Evolutionary conservation across 2,797 vertebrate species (phyloP), one percentile per base, ranked within the genome.

Genomic region (Cirrhinus mrigala): DNA sequence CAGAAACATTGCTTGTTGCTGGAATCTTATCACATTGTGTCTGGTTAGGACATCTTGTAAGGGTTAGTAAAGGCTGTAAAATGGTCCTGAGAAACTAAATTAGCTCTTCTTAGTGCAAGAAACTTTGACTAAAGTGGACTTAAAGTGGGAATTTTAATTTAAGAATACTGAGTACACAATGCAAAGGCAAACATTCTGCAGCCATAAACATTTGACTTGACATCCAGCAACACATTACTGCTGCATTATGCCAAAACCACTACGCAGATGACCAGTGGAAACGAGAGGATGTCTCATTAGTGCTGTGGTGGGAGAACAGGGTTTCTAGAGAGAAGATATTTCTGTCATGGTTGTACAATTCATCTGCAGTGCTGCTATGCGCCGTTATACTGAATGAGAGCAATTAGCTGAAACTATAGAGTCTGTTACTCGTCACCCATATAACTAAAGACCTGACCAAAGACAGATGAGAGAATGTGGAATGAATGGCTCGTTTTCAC

Each of bases 321-420:
- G 22, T 78, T 66, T 33, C 27, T 81, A 44, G 80, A 60, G 80
- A 54, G 54, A 82, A 64, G 18, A 80, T 69, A 60, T 68, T 79
- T 27, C 48, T 44, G 44, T 78, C 78, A 70, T 52, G 54, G 44
- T 40, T 74, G 73, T 75, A 48, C 68, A 62, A 82, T 80, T 81
- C 48, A 46, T 64, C 46, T 77, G 29, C 44, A 50, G 64, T 44
- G 46, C 48, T 20, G 70, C 78, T 46, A 77, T 46, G 68, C 54
- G 3, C 54, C 24, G 83, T 71, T 87, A 71, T 71, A 58, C 44
- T 85, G 83, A 87, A 87, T 85, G 86, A 80, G 69, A 82, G 58
- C 82, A 86, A 88, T 88, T 88, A 86, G 58, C 29, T 48, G 71
- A 83, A 84, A 86, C 81, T 27, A 22, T 50, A 66, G 68, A 82